Evolutionary conservation across 2,797 vertebrate genomes (phyloP).

Genomic region (Trematomus bernacchii): DNA sequence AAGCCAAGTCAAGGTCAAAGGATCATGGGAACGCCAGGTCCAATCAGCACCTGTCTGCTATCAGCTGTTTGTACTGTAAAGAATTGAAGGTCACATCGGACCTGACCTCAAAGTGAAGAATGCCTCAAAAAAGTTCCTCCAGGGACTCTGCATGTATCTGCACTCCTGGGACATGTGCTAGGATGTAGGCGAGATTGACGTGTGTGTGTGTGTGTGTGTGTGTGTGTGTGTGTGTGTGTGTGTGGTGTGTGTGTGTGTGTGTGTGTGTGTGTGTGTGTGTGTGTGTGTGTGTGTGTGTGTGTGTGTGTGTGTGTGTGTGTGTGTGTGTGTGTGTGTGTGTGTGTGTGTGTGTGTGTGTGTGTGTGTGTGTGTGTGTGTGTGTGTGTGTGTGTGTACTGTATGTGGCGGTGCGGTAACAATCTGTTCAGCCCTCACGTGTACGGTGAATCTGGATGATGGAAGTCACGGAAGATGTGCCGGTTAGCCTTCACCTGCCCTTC

Average conservation of each 20-base stretch:
- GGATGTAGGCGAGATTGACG: slow-evolving; percentile 29
- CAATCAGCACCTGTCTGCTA: slow-evolving; percentile 47
- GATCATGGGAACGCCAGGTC: slow-evolving; percentile 44
- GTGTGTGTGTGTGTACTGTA: neutral
- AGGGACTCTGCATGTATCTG: slow-evolving; percentile 39
- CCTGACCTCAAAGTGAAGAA: slow-evolving; percentile 66
- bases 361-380: neutral
- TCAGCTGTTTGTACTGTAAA: slow-evolving; percentile 39
- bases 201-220: neutral
- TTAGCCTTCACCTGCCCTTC: slow-evolving; percentile 55
- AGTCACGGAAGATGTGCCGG: slow-evolving; percentile 21
- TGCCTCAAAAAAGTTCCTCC: slow-evolving; percentile 16
- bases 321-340: neutral
- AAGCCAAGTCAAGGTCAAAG: slow-evolving; percentile 54
- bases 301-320: neutral
- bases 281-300: neutral
- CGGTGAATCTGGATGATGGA: slow-evolving; percentile 11
- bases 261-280: neutral
- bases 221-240: neutral
- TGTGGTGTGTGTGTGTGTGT: neutral
- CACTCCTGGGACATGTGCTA: slow-evolving; percentile 19
- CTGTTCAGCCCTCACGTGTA: slow-evolving; percentile 16
- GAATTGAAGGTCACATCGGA: slow-evolving; percentile 50
- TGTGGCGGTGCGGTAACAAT: slow-evolving; percentile 12
- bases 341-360: slow-evolving; percentile 2